A percentile compares a stretch with the other conserved stretches of the same genome.
Conservation (phyloP, 2,797 vertebrate genomes). For the Eulemur coronatus region DNA sequence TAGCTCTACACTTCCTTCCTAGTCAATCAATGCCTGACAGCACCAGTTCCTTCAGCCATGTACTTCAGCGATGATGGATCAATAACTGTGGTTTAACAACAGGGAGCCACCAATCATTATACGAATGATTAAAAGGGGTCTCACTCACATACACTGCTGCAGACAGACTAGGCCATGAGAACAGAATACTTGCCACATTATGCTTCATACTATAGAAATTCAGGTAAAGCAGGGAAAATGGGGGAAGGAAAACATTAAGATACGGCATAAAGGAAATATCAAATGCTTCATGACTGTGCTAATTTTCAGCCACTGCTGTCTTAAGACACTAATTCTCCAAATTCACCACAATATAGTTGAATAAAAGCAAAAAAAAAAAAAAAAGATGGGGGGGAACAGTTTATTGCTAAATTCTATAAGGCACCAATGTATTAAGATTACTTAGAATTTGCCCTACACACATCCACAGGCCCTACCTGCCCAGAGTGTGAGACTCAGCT, state of each 20-base stretch:
- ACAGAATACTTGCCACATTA: constrained; percentile 59
- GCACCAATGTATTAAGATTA: background rate
- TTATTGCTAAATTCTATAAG: background rate
- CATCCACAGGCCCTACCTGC: background rate
- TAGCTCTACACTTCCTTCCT: constrained; percentile 75
- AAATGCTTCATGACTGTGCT: background rate
- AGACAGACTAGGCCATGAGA: constrained; percentile 68
- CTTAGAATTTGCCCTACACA: background rate
- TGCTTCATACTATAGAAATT: constrained; percentile 60
- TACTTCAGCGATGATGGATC: constrained; percentile 81
- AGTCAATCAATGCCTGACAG: constrained; percentile 75
- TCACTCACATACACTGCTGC: constrained; percentile 74
- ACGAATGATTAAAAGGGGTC: constrained; percentile 81
- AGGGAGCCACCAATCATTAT: constrained; percentile 80
- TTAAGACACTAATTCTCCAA: background rate
- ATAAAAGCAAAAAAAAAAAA: background rate
- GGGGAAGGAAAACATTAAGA: background rate
- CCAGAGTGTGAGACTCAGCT: background rate
- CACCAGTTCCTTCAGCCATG: constrained; percentile 74
- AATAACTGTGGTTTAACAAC: constrained; percentile 84
- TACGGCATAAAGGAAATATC: background rate
- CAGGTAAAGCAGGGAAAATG: background rate
- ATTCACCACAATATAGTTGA: background rate
- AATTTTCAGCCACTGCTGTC: background rate
- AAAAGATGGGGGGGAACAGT: rapidly evolving